Evolutionary conservation across 1,140 invertebrate genomes (phyloP), one percentile per base, ranked within the genome.

Genomic region (Probaryconus sp.): DNA sequence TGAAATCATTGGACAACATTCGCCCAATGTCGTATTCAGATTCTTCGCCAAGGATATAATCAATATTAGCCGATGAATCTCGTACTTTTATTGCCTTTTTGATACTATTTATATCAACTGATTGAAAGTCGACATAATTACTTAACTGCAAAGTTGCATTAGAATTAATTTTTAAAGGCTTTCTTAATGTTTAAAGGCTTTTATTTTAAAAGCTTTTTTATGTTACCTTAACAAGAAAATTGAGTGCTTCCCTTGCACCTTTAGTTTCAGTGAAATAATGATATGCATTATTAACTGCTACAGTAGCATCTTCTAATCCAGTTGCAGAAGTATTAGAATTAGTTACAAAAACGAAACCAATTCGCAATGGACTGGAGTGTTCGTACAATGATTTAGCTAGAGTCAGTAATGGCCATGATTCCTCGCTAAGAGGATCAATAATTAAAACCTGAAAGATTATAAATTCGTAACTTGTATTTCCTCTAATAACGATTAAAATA

Each of bases 11-110:
- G 0, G 95, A 91, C 33, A 96, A 85, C 85, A 96, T 90, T 6
- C 95, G 89, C 1, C 96, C 95, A 75, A 96, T 94, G 83, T 98
- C 95, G 83, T 97, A 99, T 77, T 97, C 95, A 0, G 95, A 96
- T 79, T 97, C 94, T 71, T 93, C 92, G 0, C 94, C 93, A 74
- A 98, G 91, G 58, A 98, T 92, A 37, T 97, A 93, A 45, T 94
- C 91, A 1, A 93, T 79, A 80, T 96, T 92, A 33, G 91, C 89
- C 86, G 14, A 89, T 81, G 85, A 90, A 93, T 82, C 93, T 90
- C 74, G 91, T 1, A 90, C 60, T 90, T 90, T 74, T 95, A 92
- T 76, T 92, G 91, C 68, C 90, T 91, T 82, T 55, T 94, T 92
- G 3, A 99, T 90, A 77, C 92, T 89, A 2, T 90, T 89, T 1